Evolutionary conservation across 2,797 vertebrate species (phyloP).

Genomic region (Hippocampus kuda): DNA sequence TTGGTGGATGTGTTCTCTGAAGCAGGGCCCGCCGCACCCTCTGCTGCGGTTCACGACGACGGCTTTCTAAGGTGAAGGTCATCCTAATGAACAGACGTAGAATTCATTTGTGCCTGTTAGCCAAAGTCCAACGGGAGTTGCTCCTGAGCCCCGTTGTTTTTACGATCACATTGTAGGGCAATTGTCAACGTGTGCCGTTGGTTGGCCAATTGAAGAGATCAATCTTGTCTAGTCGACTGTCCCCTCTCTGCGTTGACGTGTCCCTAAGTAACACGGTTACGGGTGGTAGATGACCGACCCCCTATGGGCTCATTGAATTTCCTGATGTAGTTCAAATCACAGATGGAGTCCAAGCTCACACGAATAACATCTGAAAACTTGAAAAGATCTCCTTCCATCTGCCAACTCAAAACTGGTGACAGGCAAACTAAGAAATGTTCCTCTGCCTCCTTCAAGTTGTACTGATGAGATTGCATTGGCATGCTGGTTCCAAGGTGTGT

Average conservation of each 20-base stretch:
- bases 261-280: not conserved
- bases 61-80: conserved; percentile 78
- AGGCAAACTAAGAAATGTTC: not conserved
- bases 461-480: not conserved
- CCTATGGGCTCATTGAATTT: not conserved
- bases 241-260: not conserved
- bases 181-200: not conserved
- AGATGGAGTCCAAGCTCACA: not conserved
- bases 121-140: conserved; percentile 27
- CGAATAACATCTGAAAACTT: not conserved
- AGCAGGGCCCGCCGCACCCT: conserved; percentile 56
- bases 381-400: not conserved
- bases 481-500: not conserved
- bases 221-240: not conserved
- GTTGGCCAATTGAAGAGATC: not conserved
- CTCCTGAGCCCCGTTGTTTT: not conserved
- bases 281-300: not conserved
- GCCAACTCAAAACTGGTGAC: not conserved
- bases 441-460: not conserved
- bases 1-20: conserved; percentile 88
- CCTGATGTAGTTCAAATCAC: not conserved
- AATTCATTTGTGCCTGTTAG: not conserved
- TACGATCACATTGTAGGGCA: not conserved
- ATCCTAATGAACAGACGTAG: conserved; percentile 5
- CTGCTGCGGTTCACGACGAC: conserved; percentile 71